phyloP scores from a whole-genome alignment of 37 sponge, comb jelly and placozoan genomes.

The Spongilla lacustris region DNA sequence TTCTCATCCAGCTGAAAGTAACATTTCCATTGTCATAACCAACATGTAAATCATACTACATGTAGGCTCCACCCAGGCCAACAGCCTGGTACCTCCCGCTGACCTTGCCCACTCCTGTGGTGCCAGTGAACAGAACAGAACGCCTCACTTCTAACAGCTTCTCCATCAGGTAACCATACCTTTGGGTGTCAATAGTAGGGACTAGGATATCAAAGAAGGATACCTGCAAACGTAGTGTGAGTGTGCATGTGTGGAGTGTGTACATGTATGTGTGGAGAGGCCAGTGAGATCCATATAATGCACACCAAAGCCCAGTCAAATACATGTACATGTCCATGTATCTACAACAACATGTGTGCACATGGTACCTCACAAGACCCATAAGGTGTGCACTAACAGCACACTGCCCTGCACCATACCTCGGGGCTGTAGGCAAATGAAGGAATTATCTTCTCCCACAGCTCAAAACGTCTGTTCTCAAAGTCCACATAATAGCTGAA shows the following conservation, averaged over 20 bases:
- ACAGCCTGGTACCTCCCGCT: too few relatives aligned
- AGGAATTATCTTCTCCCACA: slow-evolving; percentile 95
- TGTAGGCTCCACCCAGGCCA: too few relatives aligned
- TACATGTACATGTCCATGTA: too few relatives aligned
- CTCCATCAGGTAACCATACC: slow-evolving; percentile 95
- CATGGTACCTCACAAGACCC: too few relatives aligned
- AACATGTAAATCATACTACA: too few relatives aligned
- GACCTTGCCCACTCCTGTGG: slow-evolving; percentile 98
- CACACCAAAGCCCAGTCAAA: too few relatives aligned
- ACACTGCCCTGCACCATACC: too few relatives aligned
- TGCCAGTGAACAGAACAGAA: slow-evolving; percentile 95
- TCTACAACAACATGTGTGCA: too few relatives aligned
- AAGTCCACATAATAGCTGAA: slow-evolving; percentile 93
- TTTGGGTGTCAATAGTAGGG: slow-evolving; percentile 94
- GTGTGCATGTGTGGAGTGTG: neutral
- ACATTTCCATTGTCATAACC: too few relatives aligned
- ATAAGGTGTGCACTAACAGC: too few relatives aligned
- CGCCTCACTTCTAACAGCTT: slow-evolving; percentile 77
- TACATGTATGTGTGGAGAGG: neutral
- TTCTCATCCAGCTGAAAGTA: too few relatives aligned
- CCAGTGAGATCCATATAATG: too few relatives aligned
- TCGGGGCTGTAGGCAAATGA: slow-evolving; percentile 79
- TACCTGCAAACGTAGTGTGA: slow-evolving; percentile 32
- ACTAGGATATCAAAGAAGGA: slow-evolving; percentile 96
- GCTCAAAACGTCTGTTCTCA: slow-evolving; percentile 74